Evolutionary conservation across 2,797 vertebrate genomes (phyloP).

Genomic region (Pempheris klunzingeri): DNA sequence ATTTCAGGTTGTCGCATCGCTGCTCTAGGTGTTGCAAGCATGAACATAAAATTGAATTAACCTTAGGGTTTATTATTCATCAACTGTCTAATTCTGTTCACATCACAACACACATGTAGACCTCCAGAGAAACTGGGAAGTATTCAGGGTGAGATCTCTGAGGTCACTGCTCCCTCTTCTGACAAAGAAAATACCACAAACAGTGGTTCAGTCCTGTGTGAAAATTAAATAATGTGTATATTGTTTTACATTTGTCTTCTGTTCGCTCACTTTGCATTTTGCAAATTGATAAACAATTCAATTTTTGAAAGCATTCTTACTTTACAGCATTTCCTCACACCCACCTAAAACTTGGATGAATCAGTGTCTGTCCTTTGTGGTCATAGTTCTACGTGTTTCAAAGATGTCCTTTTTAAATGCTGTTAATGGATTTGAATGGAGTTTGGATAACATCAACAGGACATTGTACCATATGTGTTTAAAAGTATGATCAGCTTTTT

Average conservation of each 20-base stretch:
- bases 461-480: constrained; percentile 17
- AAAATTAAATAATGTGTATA: background rate
- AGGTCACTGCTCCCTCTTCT: constrained; percentile 79
- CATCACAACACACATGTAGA: background rate
- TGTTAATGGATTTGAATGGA: constrained; percentile 17
- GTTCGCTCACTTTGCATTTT: too few species aligned
- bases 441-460: constrained; percentile 21
- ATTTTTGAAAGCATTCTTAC: too few species aligned
- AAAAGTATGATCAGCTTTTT: constrained; percentile 35
- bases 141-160: constrained; percentile 39
- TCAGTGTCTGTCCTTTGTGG: constrained; percentile 7
- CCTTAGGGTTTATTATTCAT: background rate
- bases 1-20: background rate
- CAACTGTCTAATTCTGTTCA: background rate
- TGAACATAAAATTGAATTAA: background rate
- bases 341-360: background rate
- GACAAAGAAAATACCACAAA: constrained; percentile 51
- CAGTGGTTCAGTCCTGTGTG: constrained; percentile 1
- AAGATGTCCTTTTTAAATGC: too few species aligned
- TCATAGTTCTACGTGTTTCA: constrained; percentile 24
- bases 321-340: too few species aligned
- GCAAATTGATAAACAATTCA: too few species aligned
- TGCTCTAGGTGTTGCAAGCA: background rate
- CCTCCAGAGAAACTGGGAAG: background rate
- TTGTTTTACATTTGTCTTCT: too few species aligned